phyloP scores from a whole-genome alignment of 2,113 vertebrate species.

The Lophura nycthemera region DNA sequence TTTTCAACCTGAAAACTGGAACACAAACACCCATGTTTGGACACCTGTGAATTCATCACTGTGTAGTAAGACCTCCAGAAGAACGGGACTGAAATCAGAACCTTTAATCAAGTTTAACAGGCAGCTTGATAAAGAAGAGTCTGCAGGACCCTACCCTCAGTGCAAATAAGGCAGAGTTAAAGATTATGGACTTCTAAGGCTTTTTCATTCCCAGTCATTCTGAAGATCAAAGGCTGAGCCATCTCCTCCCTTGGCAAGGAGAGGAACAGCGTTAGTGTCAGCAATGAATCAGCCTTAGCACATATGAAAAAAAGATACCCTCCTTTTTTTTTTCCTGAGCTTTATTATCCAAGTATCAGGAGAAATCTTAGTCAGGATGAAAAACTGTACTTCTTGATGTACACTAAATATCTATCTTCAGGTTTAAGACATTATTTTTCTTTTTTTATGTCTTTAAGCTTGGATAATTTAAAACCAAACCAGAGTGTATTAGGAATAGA shows the following conservation, averaged over 20 bases:
- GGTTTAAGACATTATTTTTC: constrained; percentile 10
- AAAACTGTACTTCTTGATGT: constrained; percentile 10
- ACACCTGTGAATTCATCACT: not conserved
- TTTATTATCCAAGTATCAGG: constrained; percentile 9
- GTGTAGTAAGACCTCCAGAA: not conserved
- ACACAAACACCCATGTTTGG: not conserved
- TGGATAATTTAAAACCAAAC: not conserved
- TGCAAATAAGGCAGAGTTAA: not conserved
- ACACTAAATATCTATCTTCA: constrained; percentile 28
- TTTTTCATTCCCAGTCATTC: not conserved
- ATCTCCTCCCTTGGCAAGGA: not conserved
- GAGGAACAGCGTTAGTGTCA: not conserved
- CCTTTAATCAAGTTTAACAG: not conserved
- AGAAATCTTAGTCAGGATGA: not conserved
- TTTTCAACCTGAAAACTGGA: not conserved
- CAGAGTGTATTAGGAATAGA: not conserved
- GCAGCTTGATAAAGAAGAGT: not conserved
- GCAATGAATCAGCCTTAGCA: not conserved
- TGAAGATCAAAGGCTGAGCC: constrained; percentile 5
- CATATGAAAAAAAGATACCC: not conserved
- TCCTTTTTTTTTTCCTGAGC: not conserved
- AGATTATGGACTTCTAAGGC: not conserved
- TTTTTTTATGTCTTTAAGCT: constrained; percentile 10
- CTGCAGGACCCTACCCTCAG: not conserved
- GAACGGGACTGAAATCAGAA: not conserved